Base-by-base conservation (phyloP, 2,113 vertebrate genomes). In the Dissostichus mawsoni region DNA sequence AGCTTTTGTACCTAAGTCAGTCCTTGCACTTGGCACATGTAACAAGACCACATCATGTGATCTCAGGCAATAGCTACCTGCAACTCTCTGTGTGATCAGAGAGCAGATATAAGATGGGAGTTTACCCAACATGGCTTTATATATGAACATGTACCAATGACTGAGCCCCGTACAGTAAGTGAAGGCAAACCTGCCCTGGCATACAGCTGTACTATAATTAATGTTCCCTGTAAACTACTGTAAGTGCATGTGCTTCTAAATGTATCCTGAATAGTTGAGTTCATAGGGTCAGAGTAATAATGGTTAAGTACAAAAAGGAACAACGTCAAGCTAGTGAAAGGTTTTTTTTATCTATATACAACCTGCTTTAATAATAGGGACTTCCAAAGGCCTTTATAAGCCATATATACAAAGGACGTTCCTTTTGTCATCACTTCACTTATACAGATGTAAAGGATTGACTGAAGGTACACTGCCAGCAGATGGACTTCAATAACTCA, bases 361-460 rank as follows among this genome's bases (percentile, higher is more conserved):
- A 20, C 20, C 45, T 41, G 20, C 48, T 77, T 61, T 33, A 56
- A 56, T 55, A 8, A 10, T n/a, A 18, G 41, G 6, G 3, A 45
- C 44, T 8, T 7, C 12, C 56, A 6, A 69, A 65, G 48, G 47
- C 63, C 25, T 17, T 11, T 3, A 29, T 69, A 67, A 57, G 17
- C 36, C 20, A 59, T 2, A 58, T 10, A 20, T 67, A 14, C 33
- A 17, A 44, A 23, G 1, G 45, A 56, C 50, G 13, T 23, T 70
- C 13, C 58, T 45, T 80, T 76, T 69, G 62, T 48, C 70, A 75
- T 74, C 18, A 61, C 25, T 20, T 71, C 14, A 13, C 50, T 68
- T 55, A 72, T 53, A 47, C 25, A 23, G 23, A 41, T 61, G 69
- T 57, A 47, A 5, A 20, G 73, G 73, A 59, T 82, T 41, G 51